phyloP scores from a whole-genome alignment of 2,797 vertebrate species.

The Molossus molossus region DNA sequence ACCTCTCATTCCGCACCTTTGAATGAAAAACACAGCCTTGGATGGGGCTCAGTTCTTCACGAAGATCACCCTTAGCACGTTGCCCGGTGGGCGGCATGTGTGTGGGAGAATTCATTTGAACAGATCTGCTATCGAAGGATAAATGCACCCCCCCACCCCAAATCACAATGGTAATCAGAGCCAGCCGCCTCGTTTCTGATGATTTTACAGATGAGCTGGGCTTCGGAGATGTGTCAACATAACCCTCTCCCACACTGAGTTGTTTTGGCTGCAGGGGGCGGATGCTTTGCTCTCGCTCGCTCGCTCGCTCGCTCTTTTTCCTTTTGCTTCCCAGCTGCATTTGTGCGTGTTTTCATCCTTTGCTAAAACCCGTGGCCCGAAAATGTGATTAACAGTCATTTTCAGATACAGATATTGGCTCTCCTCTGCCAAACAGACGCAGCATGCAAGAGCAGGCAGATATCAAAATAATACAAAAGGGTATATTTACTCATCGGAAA shows the following conservation, averaged over 20 bases:
- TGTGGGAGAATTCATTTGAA: conserved; percentile 64
- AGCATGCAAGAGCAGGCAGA: conserved; percentile 70
- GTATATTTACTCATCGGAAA: conserved; percentile 80
- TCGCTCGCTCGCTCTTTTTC: background rate
- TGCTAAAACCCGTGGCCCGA: conserved; percentile 84
- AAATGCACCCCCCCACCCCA: conserved; percentile 61
- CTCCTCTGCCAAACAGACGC: conserved; percentile 75
- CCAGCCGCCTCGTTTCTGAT: conserved; percentile 69
- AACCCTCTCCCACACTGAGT: conserved; percentile 76
- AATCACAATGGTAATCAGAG: conserved; percentile 79
- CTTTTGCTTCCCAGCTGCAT: conserved; percentile 77
- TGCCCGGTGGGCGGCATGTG: conserved; percentile 16
- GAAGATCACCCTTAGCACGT: background rate
- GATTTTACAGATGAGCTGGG: conserved; percentile 71
- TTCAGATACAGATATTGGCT: conserved; percentile 78
- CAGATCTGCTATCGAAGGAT: conserved; percentile 71
- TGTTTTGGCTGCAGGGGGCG: conserved; percentile 84
- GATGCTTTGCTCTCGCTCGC: conserved; percentile 57
- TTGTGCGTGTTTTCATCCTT: conserved; percentile 80
- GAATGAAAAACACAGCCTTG: conserved; percentile 52
- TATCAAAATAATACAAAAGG: conserved; percentile 72
- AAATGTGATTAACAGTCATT: conserved; percentile 84
- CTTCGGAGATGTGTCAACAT: conserved; percentile 73
- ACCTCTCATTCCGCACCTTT: background rate
- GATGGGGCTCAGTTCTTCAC: background rate